Conservation (phyloP, 2,797 vertebrate species). For the Vipera latastei region DNA sequence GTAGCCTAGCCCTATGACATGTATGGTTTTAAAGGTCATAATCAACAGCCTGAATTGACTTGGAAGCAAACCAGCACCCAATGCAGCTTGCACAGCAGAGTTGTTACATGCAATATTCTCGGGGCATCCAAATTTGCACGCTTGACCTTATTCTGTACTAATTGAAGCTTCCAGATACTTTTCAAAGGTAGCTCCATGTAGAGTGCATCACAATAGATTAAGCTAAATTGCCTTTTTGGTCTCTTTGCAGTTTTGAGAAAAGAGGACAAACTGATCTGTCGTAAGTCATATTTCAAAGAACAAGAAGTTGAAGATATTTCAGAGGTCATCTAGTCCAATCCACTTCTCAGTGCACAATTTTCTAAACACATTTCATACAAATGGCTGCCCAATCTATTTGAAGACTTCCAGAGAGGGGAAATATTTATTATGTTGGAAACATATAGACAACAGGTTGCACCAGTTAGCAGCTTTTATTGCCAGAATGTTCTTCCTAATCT, state of each 20-base stretch:
- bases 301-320: neutral
- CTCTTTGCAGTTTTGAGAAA: neutral
- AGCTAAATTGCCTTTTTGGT: neutral
- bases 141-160: neutral
- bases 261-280: neutral
- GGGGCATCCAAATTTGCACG: neutral
- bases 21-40: neutral
- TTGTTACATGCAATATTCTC: neutral
- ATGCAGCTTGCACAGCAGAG: neutral
- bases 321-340: neutral
- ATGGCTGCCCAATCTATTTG: neutral
- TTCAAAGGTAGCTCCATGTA: neutral
- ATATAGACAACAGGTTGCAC: neutral
- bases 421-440: neutral
- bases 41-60: neutral
- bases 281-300: neutral
- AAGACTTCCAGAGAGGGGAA: neutral
- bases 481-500: neutral
- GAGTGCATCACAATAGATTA: neutral
- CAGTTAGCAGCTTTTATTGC: neutral
- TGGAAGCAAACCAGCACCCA: neutral
- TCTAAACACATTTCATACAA: neutral
- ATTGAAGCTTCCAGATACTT: neutral
- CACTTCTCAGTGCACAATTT: neutral
- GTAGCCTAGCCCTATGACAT: neutral